Evolutionary conservation across 2,113 vertebrate species (phyloP), one percentile per base, ranked within the genome.

Genomic region (Emydocephalus ijimae): DNA sequence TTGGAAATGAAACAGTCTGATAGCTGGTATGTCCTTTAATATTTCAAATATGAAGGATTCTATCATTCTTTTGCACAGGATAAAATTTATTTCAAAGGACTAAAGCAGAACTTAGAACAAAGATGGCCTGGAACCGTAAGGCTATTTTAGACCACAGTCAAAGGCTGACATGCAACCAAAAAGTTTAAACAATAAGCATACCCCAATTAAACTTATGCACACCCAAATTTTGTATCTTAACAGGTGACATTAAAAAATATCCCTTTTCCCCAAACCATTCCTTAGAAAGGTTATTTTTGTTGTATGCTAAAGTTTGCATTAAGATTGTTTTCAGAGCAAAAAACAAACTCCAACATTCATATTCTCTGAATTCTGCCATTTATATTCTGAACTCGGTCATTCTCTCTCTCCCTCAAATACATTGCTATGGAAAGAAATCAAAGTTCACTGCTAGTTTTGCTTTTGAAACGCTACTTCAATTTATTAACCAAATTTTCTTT

Each of bases 11-110:
- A 96, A 95, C 96, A 96, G 96, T 98, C 97, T 95, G 95, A 97
- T 97, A 97, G 88, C 88, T 90, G 97, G 96, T 98, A 97, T 97
- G 98, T 97, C 98, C 97, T 97, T 97, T 97, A 97, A 97, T 96
- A 96, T 95, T n/a, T 91, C 87, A 91, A 93, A 92, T 93, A 96
- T 97, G 96, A 96, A 96, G 95, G 95, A 94, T 92, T 95, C 96
- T 29, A 95, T 94, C 92, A 95, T 95, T 92, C 88, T 96, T 96
- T 97, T 95, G 85, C 95, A 90, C 50, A 92, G 57, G 74, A 90
- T 81, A 88, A 93, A 96, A 94, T 96, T 95, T 93, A 94, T 94
- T 97, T 96, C 96, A 93, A 93, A 96, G 92, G 43, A 91, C 92
- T 86, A 92, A 96, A 74, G 93, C 93, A 96, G 91, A 95, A 95